Evolutionary conservation across 2,888 invertebrate species (phyloP).

Genomic region (Quadroppia sp.): DNA sequence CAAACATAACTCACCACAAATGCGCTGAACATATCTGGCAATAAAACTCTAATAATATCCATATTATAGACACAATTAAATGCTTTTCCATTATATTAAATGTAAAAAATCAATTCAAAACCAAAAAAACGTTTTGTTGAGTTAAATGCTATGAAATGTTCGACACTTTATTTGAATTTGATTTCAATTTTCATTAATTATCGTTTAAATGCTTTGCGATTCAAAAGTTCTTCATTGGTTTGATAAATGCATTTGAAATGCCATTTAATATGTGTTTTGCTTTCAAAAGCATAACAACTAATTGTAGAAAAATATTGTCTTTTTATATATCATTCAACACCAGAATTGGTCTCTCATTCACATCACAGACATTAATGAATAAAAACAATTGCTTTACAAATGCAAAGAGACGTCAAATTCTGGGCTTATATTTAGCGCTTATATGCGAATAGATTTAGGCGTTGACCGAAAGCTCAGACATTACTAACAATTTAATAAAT

Average conservation of each 20-base stretch:
- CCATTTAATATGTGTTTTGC: background rate
- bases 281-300: background rate
- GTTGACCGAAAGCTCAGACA: slow-evolving; percentile 19
- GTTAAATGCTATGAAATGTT: too few species aligned
- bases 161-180: too few species aligned
- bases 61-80: slow-evolving; percentile 2
- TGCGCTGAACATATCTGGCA: slow-evolving; percentile 8
- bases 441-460: slow-evolving; percentile 29
- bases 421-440: slow-evolving; percentile 16
- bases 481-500: slow-evolving; percentile 26
- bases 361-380: too few species aligned
- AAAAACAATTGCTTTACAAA: background rate
- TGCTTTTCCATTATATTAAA: background rate
- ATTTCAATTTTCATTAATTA: too few species aligned
- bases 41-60: background rate
- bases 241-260: slow-evolving; percentile 1
- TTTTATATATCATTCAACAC: background rate
- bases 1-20: slow-evolving; percentile 3
- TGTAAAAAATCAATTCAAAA: background rate
- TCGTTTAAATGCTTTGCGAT: background rate
- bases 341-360: too few species aligned
- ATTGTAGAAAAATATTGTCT: background rate
- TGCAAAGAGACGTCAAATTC: slow-evolving; percentile 19
- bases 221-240: background rate
- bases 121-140: background rate